These are phyloP conservation scores for Centruroides sculpturatus DNA, from an alignment of 1,140 invertebrate genomes.

Conservation along the genomic window DNA sequence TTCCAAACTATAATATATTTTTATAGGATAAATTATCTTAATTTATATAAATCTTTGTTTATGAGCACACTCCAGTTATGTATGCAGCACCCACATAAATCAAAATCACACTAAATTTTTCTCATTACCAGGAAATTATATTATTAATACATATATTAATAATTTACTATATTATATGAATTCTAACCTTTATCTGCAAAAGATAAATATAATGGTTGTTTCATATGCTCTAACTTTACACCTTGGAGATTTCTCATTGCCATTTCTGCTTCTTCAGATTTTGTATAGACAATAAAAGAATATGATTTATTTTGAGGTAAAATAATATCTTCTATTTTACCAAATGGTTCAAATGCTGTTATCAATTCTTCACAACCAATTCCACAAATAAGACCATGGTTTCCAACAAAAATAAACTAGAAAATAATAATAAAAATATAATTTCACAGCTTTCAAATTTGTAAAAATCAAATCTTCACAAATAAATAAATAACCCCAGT, in stretches of 20 bases:
- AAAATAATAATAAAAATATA: conserved; percentile 12
- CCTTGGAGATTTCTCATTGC: conserved; percentile 41
- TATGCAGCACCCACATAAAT: too few species aligned
- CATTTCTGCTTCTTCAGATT: conserved; percentile 31
- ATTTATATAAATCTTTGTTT: too few species aligned
- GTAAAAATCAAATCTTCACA: too few species aligned
- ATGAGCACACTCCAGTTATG: too few species aligned
- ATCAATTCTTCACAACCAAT: conserved; percentile 45
- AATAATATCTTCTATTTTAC: conserved; percentile 37
- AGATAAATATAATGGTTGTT: conserved; percentile 42
- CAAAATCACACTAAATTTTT: too few species aligned
- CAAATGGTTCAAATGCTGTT: conserved; percentile 34
- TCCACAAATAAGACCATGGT: conserved; percentile 58
- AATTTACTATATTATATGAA: conserved; percentile 3
- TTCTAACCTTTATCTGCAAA: conserved; percentile 40
- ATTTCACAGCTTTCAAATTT: too few species aligned
- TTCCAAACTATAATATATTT: too few species aligned
- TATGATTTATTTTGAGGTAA: conserved; percentile 59
- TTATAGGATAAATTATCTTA: too few species aligned
- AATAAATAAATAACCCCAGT: too few species aligned
- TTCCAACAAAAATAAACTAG: conserved; percentile 47
- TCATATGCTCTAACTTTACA: conserved; percentile 31
- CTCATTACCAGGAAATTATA: too few species aligned
- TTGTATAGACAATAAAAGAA: conserved; percentile 47
- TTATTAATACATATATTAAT: not conserved